These are phyloP conservation scores for Phymanthus crucifer DNA, from an alignment of 92 coral and sea anemone species.

Conservation along the genomic window DNA sequence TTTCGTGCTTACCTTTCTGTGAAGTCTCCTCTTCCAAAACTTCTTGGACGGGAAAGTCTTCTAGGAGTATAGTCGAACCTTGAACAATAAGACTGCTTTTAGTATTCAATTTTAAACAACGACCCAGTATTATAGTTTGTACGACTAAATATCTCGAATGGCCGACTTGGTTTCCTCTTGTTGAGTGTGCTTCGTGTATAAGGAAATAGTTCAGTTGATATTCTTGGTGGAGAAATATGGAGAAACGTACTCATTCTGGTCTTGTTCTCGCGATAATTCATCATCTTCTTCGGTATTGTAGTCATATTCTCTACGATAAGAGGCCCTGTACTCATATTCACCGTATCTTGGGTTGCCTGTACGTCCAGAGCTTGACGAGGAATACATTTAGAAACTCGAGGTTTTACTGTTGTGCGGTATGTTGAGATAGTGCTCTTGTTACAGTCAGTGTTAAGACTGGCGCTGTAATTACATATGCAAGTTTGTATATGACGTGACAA, in stretches of 20 bases:
- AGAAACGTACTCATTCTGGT: slow-evolving; percentile 14
- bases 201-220: neutral
- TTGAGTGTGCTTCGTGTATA: neutral
- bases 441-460: neutral
- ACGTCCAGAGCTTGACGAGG: slow-evolving; percentile 13
- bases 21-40: slow-evolving; percentile 35
- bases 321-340: slow-evolving; percentile 19
- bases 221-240: neutral
- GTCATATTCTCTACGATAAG: slow-evolving; percentile 23
- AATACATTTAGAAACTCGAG: slow-evolving; percentile 11
- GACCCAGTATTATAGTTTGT: neutral
- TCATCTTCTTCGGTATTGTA: slow-evolving; percentile 15
- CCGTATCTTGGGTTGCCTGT: slow-evolving; percentile 19
- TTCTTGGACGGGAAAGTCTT: slow-evolving; percentile 25
- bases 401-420: neutral
- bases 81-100: neutral
- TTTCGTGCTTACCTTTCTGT: neutral
- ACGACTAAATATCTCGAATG: neutral
- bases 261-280: slow-evolving; percentile 9
- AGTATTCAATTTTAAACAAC: neutral
- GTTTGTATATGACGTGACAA: slow-evolving; percentile 20
- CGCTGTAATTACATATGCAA: slow-evolving; percentile 24
- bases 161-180: neutral
- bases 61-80: slow-evolving; percentile 9
- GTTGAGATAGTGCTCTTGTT: neutral